phyloP scores from a whole-genome alignment of 2,888 invertebrate genomes.

The Meganola albula region DNA sequence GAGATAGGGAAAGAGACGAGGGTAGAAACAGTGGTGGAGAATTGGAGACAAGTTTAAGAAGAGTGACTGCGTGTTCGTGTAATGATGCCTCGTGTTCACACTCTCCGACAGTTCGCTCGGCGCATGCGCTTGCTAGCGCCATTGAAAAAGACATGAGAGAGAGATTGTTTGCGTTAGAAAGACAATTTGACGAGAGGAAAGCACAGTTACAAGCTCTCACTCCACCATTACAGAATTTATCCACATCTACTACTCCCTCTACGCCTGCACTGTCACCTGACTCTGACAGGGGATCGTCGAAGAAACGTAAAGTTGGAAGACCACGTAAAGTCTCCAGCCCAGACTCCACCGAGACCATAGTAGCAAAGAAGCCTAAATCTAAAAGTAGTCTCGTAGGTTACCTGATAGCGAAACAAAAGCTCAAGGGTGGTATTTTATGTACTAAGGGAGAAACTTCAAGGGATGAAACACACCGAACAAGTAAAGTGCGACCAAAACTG shows the following conservation, averaged over 20 bases:
- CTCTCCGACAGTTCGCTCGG: slow-evolving; percentile 59
- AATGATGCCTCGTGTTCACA: slow-evolving; percentile 48
- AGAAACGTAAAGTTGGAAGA: slow-evolving; percentile 89
- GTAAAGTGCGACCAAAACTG: slow-evolving; percentile 83
- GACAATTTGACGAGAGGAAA: slow-evolving; percentile 89
- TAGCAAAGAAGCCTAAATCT: slow-evolving; percentile 88
- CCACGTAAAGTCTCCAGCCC: slow-evolving; percentile 84
- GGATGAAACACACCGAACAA: slow-evolving; percentile 62
- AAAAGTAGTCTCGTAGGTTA: slow-evolving; percentile 82
- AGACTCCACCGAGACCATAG: slow-evolving; percentile 86
- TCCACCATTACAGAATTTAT: slow-evolving; percentile 67
- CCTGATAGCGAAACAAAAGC: slow-evolving; percentile 80
- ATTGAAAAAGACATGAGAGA: slow-evolving; percentile 90
- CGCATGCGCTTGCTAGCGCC: slow-evolving; percentile 80
- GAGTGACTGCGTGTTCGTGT: slow-evolving; percentile 62
- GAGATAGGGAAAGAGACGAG: slow-evolving; percentile 55
- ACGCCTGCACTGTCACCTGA: slow-evolving; percentile 68
- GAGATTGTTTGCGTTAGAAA: slow-evolving; percentile 87
- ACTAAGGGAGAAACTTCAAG: slow-evolving; percentile 74
- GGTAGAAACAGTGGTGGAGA: slow-evolving; percentile 50
- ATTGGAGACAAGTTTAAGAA: slow-evolving; percentile 58
- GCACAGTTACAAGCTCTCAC: slow-evolving; percentile 86
- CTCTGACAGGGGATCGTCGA: slow-evolving; percentile 77
- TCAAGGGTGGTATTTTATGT: slow-evolving; percentile 73
- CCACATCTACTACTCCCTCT: slow-evolving; percentile 62